Evolutionary conservation across 2,113 vertebrate genomes (phyloP).

Genomic region (Lates calcarifer): DNA sequence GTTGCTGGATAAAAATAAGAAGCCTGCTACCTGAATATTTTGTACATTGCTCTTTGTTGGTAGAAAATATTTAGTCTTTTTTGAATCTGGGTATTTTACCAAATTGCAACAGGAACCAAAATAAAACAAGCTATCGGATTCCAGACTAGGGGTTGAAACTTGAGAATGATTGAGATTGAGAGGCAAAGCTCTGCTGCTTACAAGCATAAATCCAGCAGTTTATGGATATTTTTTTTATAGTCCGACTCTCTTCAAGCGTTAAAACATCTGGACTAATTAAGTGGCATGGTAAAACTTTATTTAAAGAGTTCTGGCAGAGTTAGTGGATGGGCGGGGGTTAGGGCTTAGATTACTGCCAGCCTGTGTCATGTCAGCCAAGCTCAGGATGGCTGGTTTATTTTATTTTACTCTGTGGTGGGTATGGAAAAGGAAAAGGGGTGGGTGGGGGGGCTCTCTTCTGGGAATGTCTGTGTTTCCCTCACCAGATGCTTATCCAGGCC

Average conservation of each 20-base stretch:
- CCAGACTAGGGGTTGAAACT: background rate
- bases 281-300: slow-evolving; percentile 75
- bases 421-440: slow-evolving; percentile 42
- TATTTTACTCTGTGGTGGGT: slow-evolving; percentile 68
- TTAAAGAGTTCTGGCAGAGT: slow-evolving; percentile 67
- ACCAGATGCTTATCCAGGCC: slow-evolving; percentile 71
- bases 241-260: slow-evolving; percentile 50
- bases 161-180: slow-evolving; percentile 42
- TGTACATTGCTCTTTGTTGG: background rate
- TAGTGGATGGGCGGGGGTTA: slow-evolving; percentile 38
- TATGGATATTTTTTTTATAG: slow-evolving; percentile 61
- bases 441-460: slow-evolving; percentile 50
- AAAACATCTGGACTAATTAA: slow-evolving; percentile 81
- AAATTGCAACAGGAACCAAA: slow-evolving; percentile 6
- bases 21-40: background rate
- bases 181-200: slow-evolving; percentile 53
- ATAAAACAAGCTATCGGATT: background rate
- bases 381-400: slow-evolving; percentile 75
- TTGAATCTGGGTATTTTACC: background rate
- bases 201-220: slow-evolving; percentile 46
- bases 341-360: slow-evolving; percentile 62
- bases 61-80: background rate
- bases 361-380: slow-evolving; percentile 69
- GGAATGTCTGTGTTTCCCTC: slow-evolving; percentile 62
- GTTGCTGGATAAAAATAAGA: background rate